Conservation (phyloP, 2,113 vertebrate genomes). For the Edolisoma coerulescens region DNA sequence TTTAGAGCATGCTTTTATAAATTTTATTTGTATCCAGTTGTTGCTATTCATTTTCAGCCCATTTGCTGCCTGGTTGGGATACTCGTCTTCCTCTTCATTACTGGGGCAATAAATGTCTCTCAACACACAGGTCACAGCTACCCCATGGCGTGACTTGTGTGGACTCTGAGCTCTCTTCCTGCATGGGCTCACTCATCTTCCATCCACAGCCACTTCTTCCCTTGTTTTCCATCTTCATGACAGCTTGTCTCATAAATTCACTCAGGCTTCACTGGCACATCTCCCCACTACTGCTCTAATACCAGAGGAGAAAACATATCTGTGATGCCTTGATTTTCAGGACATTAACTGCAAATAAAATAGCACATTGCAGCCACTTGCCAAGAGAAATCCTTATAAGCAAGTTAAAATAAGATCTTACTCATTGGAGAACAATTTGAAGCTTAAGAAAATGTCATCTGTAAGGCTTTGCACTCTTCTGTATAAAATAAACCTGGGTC, state of each 20-base stretch:
- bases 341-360: background rate
- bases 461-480: background rate
- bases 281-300: background rate
- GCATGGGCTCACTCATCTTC: background rate
- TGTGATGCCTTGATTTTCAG: background rate
- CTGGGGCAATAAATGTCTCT: background rate
- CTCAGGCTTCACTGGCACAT: background rate
- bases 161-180: background rate
- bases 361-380: background rate
- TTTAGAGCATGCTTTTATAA: background rate
- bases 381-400: background rate
- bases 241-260: background rate
- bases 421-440: background rate
- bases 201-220: background rate
- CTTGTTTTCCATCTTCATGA: background rate
- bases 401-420: constrained; percentile 13
- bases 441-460: background rate
- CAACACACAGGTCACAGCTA: background rate
- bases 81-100: background rate
- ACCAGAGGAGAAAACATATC: background rate
- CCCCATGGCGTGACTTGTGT: accelerated
- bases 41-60: background rate
- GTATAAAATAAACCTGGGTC: background rate
- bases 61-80: background rate
- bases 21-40: background rate